Evolutionary conservation across 2,797 vertebrate species (phyloP), one percentile per base, ranked within the genome.

Genomic region (Muscicapa comitata): DNA sequence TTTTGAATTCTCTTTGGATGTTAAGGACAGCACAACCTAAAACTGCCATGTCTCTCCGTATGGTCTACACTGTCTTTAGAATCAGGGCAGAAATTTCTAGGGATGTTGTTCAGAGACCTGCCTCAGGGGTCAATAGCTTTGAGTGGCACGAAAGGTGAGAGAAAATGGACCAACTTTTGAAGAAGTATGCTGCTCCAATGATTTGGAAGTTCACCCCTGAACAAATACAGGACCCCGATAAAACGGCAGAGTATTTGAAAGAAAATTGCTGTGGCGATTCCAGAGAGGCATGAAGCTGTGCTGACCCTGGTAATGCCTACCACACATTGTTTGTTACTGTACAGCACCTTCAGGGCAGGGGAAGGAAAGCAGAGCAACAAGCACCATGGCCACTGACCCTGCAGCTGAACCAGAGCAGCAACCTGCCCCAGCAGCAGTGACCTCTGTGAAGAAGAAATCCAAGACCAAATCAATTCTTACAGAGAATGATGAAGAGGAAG

Each of bases 391-490:
- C 45, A 28, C 26, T 28, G 17, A 37, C 37, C n/a, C 26, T 43
- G 26, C 42, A 40, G 80, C 7, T 48, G 25, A 65, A 57, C 31
- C 13, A 25, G 50, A 73, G 42, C 4, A 5, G 40, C 16, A 13
- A 11, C 29, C 35, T 35, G 13, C 0, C 0, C 7, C 12, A 17
- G 23, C 2, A 50, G 14, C 21, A 35, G 21, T 37, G 0, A 0
- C 10, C 23, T 6, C n/a, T 37, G 45, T 37, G 15, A 35, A 58
- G 43, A 31, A 23, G 26, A 74, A 58, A 67, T 37, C 23, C 23
- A 43, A 67, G 45, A 43, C 38, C 1, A 37, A 58, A 51, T 28
- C 7, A 67, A 1, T 43, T 31, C 9, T 57, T 24, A 1, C 9
- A 37, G 12, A 5, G 14, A 31, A 8, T 43, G 54, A 51, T n/a